phyloP scores from a whole-genome alignment of 1,140 invertebrate genomes.

The Drosophila pectinifera region DNA sequence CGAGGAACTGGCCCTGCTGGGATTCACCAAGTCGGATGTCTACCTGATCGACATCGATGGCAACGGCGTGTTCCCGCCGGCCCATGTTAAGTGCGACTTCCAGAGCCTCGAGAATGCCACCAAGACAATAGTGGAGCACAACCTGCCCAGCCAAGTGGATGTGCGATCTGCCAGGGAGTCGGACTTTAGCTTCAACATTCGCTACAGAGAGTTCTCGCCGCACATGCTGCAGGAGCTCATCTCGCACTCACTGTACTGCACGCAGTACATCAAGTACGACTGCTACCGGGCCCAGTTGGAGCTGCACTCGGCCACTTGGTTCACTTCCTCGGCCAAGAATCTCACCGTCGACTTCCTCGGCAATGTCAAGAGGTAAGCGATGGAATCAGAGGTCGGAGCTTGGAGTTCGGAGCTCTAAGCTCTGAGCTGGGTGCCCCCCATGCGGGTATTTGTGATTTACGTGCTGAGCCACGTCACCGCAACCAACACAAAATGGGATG shows the following conservation, averaged over 20 bases:
- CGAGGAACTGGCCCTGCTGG: slow-evolving; percentile 94
- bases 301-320: slow-evolving; percentile 95
- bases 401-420: background rate
- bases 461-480: slow-evolving; percentile 51
- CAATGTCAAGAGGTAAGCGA: slow-evolving; percentile 91
- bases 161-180: slow-evolving; percentile 90
- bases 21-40: slow-evolving; percentile 94
- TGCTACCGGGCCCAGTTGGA: slow-evolving; percentile 95
- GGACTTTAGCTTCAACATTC: slow-evolving; percentile 93
- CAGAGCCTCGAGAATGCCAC: slow-evolving; percentile 93
- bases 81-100: slow-evolving; percentile 96
- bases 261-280: slow-evolving; percentile 96
- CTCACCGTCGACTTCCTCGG: slow-evolving; percentile 93
- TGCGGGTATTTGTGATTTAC: slow-evolving; percentile 64
- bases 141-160: slow-evolving; percentile 95
- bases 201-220: slow-evolving; percentile 94
- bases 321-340: slow-evolving; percentile 91
- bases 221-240: slow-evolving; percentile 96
- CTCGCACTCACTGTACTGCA: slow-evolving; percentile 94
- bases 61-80: slow-evolving; percentile 95
- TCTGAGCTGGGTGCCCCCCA: background rate
- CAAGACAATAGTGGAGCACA: slow-evolving; percentile 96
- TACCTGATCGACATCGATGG: slow-evolving; percentile 97
- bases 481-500: slow-evolving; percentile 52
- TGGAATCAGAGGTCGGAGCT: slow-evolving; percentile 22